Evolutionary conservation across 2,888 invertebrate species (phyloP).

Genomic region (Meteorus cinctellus): DNA sequence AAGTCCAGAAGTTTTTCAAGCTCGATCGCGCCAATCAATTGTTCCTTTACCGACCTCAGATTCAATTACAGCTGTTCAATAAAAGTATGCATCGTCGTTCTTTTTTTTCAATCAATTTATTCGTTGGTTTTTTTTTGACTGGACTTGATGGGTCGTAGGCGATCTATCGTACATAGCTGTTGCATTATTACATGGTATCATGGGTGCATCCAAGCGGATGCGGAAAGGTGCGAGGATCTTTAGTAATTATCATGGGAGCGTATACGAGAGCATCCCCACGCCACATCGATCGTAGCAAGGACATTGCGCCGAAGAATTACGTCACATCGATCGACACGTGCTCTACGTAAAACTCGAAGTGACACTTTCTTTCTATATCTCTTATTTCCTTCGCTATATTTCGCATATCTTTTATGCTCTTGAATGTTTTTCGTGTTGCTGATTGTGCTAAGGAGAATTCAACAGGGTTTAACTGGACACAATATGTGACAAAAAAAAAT

Average conservation of each 20-base stretch:
- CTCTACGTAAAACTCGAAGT: slow-evolving; percentile 33
- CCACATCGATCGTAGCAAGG: slow-evolving; percentile 46
- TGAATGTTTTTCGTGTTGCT: not conserved
- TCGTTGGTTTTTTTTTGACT: not conserved
- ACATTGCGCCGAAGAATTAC: slow-evolving; percentile 50
- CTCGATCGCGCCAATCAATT: not conserved
- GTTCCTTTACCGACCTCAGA: not conserved
- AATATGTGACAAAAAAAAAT: not conserved
- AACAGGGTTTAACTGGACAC: not conserved
- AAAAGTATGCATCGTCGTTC: not conserved
- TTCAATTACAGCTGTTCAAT: not conserved
- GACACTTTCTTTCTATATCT: not conserved
- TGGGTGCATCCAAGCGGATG: slow-evolving; percentile 19
- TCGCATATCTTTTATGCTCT: not conserved
- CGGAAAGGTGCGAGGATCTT: slow-evolving; percentile 30
- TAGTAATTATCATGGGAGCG: slow-evolving; percentile 36
- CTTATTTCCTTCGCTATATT: not conserved
- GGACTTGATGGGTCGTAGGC: not conserved
- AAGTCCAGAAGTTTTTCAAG: not conserved
- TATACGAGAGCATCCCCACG: slow-evolving; percentile 22
- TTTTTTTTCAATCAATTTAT: not conserved
- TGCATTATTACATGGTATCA: slow-evolving; percentile 15
- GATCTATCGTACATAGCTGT: not conserved
- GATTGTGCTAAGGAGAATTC: not conserved
- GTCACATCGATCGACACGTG: slow-evolving; percentile 48